A percentile compares a stretch with the other conserved stretches of the same genome.
Evolutionary conservation across 2,113 vertebrate species (phyloP).

Genomic region (Montifringilla adamsi): DNA sequence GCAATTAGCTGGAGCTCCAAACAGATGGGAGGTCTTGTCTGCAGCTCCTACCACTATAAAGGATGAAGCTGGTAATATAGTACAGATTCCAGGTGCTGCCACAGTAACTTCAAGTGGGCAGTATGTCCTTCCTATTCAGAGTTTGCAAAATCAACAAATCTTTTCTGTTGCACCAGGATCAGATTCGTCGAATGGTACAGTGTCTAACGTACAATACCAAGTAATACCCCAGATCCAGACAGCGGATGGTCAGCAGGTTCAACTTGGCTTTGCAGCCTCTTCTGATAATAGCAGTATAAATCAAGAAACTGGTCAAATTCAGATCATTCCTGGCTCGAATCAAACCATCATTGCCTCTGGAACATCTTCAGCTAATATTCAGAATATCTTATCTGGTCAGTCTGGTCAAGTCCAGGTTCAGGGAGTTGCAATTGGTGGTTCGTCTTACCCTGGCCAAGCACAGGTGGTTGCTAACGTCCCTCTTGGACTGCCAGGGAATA

Average conservation of each 20-base stretch:
- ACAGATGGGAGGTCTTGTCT: slow-evolving; percentile 95
- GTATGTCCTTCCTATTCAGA: slow-evolving; percentile 97
- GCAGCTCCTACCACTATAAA: slow-evolving; percentile 84
- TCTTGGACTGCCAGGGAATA: slow-evolving; percentile 95
- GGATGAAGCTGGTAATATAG: slow-evolving; percentile 92
- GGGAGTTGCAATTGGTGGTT: slow-evolving; percentile 91
- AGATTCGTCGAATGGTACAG: slow-evolving; percentile 89
- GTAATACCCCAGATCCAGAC: slow-evolving; percentile 99
- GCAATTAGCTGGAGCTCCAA: slow-evolving; percentile 88
- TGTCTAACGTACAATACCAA: slow-evolving; percentile 99
- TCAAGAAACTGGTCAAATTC: slow-evolving; percentile 95
- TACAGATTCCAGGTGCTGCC: slow-evolving; percentile 91
- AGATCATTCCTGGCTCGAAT: slow-evolving; percentile 92
- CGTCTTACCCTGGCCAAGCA: slow-evolving; percentile 92
- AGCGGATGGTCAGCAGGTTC: slow-evolving; percentile 88
- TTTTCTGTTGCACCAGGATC: slow-evolving; percentile 93
- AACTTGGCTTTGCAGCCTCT: slow-evolving; percentile 91
- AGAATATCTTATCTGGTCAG: slow-evolving; percentile 92
- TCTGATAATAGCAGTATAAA: slow-evolving; percentile 88
- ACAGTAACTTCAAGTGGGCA: slow-evolving; percentile 94
- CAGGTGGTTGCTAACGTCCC: slow-evolving; percentile 98
- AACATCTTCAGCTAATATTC: slow-evolving; percentile 86
- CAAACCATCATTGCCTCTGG: slow-evolving; percentile 88
- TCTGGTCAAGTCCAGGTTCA: slow-evolving; percentile 93
- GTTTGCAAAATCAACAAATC: slow-evolving; percentile 95